These are phyloP conservation scores for Diglossa brunneiventris DNA, from an alignment of 2,113 vertebrate species.

Conservation along the genomic window DNA sequence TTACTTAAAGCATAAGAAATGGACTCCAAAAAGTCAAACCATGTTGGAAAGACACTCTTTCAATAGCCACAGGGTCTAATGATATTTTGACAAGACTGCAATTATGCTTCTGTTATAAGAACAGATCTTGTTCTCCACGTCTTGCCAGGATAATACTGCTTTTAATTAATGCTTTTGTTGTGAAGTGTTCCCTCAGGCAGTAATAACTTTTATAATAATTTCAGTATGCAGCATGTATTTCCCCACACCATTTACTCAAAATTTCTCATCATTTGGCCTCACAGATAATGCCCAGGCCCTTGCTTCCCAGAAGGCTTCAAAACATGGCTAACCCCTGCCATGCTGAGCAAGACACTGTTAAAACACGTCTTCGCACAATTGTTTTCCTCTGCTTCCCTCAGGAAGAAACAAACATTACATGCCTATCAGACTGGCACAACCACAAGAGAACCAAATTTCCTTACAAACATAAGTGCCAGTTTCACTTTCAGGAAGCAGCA, in stretches of 20 bases:
- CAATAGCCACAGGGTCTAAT: constrained; percentile 22
- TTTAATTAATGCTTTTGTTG: constrained; percentile 64
- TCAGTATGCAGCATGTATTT: constrained; percentile 20
- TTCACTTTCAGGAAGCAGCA: background rate
- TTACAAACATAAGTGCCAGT: background rate
- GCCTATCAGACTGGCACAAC: background rate
- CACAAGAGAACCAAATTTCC: background rate
- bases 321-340: background rate
- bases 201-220: constrained; percentile 53
- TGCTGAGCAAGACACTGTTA: background rate
- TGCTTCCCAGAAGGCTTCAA: constrained; percentile 15
- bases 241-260: constrained; percentile 16
- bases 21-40: background rate
- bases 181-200: constrained; percentile 22
- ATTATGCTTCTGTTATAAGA: constrained; percentile 46
- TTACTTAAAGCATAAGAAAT: background rate
- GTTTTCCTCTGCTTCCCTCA: background rate
- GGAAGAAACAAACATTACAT: background rate
- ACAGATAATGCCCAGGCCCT: background rate
- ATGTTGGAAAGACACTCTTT: background rate
- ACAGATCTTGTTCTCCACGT: constrained; percentile 14
- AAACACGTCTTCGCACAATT: background rate
- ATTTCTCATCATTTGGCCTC: background rate
- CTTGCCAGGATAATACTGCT: constrained; percentile 37
- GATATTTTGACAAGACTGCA: constrained; percentile 60